Evolutionary conservation across 2,888 invertebrate species (phyloP), one percentile per base, ranked within the genome.

Genomic region (Leptothorax acervorum): DNA sequence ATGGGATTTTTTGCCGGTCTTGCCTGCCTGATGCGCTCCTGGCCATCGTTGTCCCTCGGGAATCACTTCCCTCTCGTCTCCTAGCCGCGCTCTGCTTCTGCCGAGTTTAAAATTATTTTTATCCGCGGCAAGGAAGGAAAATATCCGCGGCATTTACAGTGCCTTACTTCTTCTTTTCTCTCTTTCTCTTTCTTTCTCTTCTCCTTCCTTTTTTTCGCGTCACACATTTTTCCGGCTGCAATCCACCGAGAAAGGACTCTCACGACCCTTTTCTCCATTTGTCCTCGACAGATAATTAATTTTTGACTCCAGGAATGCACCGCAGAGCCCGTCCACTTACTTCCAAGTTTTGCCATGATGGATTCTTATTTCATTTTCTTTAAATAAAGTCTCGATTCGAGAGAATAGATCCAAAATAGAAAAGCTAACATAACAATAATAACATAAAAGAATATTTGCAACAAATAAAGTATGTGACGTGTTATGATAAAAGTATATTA

Each of bases 61-160:
- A 76, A 76, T 73, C 79, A 60, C 70, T 62, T 23, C 53, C 35
- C 63, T 42, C 63, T 57, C 11, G 66, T 48, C 62, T 45, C 60
- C 35, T 65, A 39, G 23, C 53, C 51, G 8, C 39, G 31, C 39
- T 66, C 63, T 53, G 51, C 82, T 79, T 85, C 85, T 82, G 65
- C 78, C 60, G 74, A 62, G 78, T 71, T 85, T 81, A 73, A 84
- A 86, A 84, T 85, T 87, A 85, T 79, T 73, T 84, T 86, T 71
- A 62, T 73, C 71, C 53, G 73, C 28, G 31, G 3, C 55, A 35
- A 68, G 42, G 74, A 75, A 42, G 48, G 62, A 65, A 66, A 55
- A 76, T 53, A 65, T 42, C 35, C 53, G 1, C 53, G 53, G 28
- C 48, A 63, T 75, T 48, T 35, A 62, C n/a, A 45, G 75, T 42